Evolutionary conservation across 2,113 vertebrate species (phyloP).

Genomic region (Opisthocomus hoazin): DNA sequence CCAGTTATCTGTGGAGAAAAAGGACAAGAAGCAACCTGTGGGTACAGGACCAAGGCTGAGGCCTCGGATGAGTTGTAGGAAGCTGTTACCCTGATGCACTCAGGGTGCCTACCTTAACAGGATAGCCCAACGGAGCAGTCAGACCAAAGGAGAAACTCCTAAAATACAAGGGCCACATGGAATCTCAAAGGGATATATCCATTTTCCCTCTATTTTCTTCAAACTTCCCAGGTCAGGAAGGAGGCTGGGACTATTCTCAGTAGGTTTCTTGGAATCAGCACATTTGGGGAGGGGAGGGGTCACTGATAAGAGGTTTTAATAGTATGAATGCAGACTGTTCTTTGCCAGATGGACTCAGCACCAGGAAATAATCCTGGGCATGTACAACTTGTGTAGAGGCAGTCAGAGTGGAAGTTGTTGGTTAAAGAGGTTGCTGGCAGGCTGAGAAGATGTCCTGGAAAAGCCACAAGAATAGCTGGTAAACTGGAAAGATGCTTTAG

Average conservation of each 20-base stretch:
- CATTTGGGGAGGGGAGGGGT: accelerated
- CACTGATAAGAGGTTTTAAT: neutral
- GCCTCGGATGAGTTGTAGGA: accelerated
- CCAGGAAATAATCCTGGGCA: neutral
- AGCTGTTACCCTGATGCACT: accelerated
- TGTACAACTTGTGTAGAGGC: neutral
- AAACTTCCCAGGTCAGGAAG: neutral
- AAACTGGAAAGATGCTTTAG: neutral
- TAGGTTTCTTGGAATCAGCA: neutral
- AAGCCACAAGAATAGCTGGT: neutral
- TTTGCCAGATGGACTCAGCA: neutral
- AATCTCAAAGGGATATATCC: neutral
- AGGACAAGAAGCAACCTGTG: neutral
- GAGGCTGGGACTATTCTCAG: neutral
- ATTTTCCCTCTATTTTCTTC: neutral
- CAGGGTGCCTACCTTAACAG: neutral
- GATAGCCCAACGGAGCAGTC: neutral
- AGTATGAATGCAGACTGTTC: neutral
- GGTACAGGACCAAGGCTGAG: neutral
- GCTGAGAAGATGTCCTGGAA: neutral
- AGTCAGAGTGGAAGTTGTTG: accelerated
- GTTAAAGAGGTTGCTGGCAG: neutral
- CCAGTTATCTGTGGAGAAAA: neutral
- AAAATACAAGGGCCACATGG: neutral
- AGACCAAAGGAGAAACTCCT: neutral